These are phyloP conservation scores for Glyptemys insculpta DNA, from an alignment of 2,797 vertebrate genomes.

Conservation along the genomic window DNA sequence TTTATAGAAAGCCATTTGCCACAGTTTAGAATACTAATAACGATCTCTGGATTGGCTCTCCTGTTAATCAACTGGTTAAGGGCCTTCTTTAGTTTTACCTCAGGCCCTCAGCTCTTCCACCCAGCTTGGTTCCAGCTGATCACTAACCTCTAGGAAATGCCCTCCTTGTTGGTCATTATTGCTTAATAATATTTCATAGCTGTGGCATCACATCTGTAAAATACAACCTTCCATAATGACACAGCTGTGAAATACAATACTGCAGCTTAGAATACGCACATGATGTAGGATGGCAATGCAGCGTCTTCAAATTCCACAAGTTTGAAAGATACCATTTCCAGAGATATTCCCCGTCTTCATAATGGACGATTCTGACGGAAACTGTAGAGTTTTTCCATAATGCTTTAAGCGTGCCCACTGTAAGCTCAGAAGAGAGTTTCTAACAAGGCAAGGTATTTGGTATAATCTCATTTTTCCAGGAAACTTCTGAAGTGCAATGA, in stretches of 20 bases:
- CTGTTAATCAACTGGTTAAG: not conserved
- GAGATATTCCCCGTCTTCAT: rapidly evolving
- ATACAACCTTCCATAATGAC: conserved; percentile 22
- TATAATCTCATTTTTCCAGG: conserved; percentile 36
- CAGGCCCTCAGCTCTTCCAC: not conserved
- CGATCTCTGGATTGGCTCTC: not conserved
- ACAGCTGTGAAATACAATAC: conserved; percentile 36
- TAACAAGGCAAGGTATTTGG: conserved; percentile 10
- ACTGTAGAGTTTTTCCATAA: not conserved
- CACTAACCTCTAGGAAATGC: conserved; percentile 62
- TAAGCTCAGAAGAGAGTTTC: not conserved
- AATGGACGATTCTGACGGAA: not conserved
- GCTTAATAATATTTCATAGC: conserved; percentile 52
- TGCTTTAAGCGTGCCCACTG: not conserved
- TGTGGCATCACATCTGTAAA: conserved; percentile 60
- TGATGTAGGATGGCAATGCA: not conserved
- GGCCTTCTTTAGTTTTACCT: not conserved
- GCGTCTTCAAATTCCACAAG: not conserved
- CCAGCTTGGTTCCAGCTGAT: conserved; percentile 14
- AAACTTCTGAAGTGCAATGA: conserved; percentile 51
- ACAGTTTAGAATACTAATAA: not conserved
- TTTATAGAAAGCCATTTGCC: not conserved
- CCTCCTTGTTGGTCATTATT: conserved; percentile 32
- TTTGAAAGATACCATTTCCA: not conserved
- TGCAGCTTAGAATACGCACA: not conserved